Evolutionary conservation across 1,140 invertebrate genomes (phyloP), one percentile per base, ranked within the genome.

Genomic region (Heliconius eleuchia): DNA sequence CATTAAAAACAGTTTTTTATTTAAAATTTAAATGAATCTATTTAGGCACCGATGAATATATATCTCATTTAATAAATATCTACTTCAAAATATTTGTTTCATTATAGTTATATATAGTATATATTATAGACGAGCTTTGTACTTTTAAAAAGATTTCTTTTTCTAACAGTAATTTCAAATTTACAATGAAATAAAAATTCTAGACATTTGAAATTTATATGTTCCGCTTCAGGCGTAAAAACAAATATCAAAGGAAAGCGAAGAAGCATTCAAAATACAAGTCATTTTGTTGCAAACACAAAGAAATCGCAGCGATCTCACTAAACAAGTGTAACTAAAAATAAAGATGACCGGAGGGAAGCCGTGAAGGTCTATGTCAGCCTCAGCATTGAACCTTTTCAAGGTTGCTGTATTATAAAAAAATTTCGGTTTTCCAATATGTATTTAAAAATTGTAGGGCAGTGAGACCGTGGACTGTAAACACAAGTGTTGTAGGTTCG

Each of bases 261-360:
- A 73, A 73, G 55, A 72, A 71, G 23, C 57, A 66, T 42, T 66
- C 16, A 52, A 77, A 55, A 77, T 37, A 75, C 57, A 71, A 73
- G 52, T 34, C 73, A 74, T 73, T 75, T 74, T 79, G 80, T 84
- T 82, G 78, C 75, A 82, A 77, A 78, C 77, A 82, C 79, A 82
- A 83, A 84, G 75, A 77, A 84, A 81, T 84, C 78, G 83, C 77
- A 79, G 78, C 77, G 80, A 79, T 82, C 83, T 77, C 52, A 55
- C 77, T 77, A 75, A 82, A 80, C 74, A 84, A 84, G 81, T 79
- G 83, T 77, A 52, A 55, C 83, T 84, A 84, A 84, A 84, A 79
- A 82, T 84, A 84, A 79, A 77, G 73, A 73, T 70, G 77, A 80
- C 74, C 66, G 74, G 74, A 70, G 57, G 82, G 78, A 79, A 80